Percentiles rank a stretch among this genome's conserved stretches.
These are phyloP conservation scores for Microcebus murinus DNA, from an alignment of 2,113 vertebrate genomes.

Conservation along the genomic window DNA sequence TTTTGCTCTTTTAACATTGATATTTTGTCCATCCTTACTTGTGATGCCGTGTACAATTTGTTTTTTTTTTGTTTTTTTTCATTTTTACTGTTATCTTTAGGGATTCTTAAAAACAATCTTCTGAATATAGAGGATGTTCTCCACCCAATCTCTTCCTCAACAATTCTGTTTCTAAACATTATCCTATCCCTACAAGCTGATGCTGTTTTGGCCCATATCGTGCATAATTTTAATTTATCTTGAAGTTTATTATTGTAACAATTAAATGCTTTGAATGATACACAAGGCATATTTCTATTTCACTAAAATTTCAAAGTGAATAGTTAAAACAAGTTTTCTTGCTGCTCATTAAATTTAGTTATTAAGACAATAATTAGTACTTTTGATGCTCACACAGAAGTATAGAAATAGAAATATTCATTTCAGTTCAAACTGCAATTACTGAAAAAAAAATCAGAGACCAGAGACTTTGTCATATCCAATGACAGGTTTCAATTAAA, in stretches of 20 bases:
- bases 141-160: background rate
- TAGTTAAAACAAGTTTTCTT: background rate
- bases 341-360: background rate
- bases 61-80: no score
- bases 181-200: background rate
- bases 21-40: background rate
- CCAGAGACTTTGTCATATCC: background rate
- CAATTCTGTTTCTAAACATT: background rate
- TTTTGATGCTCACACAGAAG: background rate
- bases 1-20: background rate
- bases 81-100: background rate
- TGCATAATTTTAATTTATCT: background rate
- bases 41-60: no score
- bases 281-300: background rate
- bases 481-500: background rate
- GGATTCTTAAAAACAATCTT: background rate
- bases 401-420: background rate
- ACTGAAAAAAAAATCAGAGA: background rate
- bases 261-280: background rate
- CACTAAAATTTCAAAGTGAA: background rate
- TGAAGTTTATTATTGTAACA: background rate
- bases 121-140: background rate
- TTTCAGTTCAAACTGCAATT: background rate
- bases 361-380: background rate
- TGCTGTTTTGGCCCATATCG: background rate